Conservation (phyloP, 2,888 invertebrate species). For the Sesia bembeciformis region DNA sequence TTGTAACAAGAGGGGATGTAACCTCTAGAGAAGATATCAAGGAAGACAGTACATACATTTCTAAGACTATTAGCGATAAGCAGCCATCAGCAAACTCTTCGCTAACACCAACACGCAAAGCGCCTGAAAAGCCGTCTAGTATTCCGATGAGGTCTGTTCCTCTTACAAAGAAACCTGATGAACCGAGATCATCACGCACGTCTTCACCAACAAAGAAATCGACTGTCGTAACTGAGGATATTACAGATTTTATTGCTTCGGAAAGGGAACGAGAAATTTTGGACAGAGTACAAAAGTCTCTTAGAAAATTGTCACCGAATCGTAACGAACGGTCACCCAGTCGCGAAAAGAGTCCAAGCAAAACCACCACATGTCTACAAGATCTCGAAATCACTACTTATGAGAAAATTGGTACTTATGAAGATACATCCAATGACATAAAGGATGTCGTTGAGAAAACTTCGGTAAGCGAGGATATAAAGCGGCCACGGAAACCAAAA, state of each 20-base stretch:
- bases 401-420: slow-evolving; percentile 7
- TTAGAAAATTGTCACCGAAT: slow-evolving; percentile 54
- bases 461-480: slow-evolving; percentile 12
- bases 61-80: neutral
- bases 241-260: slow-evolving; percentile 34
- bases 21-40: neutral
- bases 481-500: slow-evolving; percentile 14
- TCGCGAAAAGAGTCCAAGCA: slow-evolving; percentile 36
- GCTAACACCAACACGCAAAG: slow-evolving; percentile 1
- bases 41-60: neutral
- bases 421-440: slow-evolving; percentile 8
- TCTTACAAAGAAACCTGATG: neutral
- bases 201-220: slow-evolving; percentile 4
- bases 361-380: slow-evolving; percentile 35
- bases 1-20: neutral
- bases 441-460: slow-evolving; percentile 8
- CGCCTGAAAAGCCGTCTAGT: slow-evolving; percentile 14
- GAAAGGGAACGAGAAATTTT: slow-evolving; percentile 56
- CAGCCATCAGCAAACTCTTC: neutral
- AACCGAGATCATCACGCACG: neutral
- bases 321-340: slow-evolving; percentile 39
- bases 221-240: slow-evolving; percentile 20
- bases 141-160: neutral
- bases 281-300: slow-evolving; percentile 50
- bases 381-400: slow-evolving; percentile 30